Evolutionary conservation across 1,140 invertebrate species (phyloP), one percentile per base, ranked within the genome.

Genomic region (Drepana arcuata): DNA sequence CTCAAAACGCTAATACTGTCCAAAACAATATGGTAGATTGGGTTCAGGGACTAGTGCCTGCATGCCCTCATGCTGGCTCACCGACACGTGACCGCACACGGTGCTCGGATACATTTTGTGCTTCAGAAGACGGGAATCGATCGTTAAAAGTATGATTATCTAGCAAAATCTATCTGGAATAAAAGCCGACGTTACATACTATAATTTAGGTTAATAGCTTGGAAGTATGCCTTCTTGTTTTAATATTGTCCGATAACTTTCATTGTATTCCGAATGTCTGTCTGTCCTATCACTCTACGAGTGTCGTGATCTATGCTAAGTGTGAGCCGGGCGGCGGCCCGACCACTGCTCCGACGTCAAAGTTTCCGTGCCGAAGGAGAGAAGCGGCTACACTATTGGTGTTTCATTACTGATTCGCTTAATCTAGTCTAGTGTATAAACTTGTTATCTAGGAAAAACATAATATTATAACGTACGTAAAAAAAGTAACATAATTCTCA

Each of bases 331-430:
- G 48, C 49, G 42, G 53, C 55, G 46, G 34, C 34, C 41, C 44
- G 40, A 21, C 29, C 39, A 44, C 32, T 14, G 79, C 70, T 65
- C 67, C 74, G 71, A 72, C 78, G 64, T 72, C 70, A 68, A 74
- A 68, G 66, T 67, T 63, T 61, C 54, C 46, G 75, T 78, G 75
- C 70, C 77, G 68, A 70, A 65, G 69, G 74, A 75, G 70, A 81
- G 67, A 83, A 82, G 79, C 79, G 75, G 78, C 77, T 83, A 83
- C 70, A 62, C 78, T 84, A 84, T 78, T 82, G 80, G 83, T 84
- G 83, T 83, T 69, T 75, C 73, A 69, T 79, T 79, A 80, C 74
- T 71, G 80, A 72, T 74, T 72, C 69, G 48, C 83, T 83, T 84
- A 84, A 70, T 72, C 77, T 84, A 84, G 72, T 62, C 79, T 84